Conservation (phyloP, 2,888 invertebrate genomes). For the Deilephila elpenor region DNA sequence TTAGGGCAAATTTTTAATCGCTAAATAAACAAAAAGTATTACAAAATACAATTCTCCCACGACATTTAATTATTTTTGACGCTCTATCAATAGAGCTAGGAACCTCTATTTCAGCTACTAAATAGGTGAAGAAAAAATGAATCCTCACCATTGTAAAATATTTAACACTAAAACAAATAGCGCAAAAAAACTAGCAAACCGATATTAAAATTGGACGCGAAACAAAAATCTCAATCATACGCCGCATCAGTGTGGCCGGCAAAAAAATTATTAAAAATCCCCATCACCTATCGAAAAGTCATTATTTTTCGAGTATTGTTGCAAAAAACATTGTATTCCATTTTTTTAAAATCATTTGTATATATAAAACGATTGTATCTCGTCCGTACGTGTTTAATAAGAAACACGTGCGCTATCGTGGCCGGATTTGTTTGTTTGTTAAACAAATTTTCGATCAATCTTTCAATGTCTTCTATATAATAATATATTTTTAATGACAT, state of each 20-base stretch:
- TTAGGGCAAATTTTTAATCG: too few species aligned
- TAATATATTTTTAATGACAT: too few species aligned
- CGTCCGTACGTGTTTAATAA: background rate
- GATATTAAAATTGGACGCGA: background rate
- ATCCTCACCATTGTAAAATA: conserved; percentile 1
- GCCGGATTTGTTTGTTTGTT: background rate
- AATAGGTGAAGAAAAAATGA: background rate
- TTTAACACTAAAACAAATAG: background rate
- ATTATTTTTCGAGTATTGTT: conserved; percentile 20
- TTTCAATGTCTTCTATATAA: background rate
- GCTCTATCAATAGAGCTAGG: too few species aligned
- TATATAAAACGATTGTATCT: background rate
- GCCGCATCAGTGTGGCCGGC: background rate
- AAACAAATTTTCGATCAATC: background rate
- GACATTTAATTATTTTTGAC: too few species aligned
- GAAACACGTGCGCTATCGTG: background rate
- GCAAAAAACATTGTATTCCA: conserved; percentile 6
- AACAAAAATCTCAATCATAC: conserved; percentile 14
- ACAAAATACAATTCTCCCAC: background rate
- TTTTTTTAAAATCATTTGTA: background rate
- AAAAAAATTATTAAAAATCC: conserved; percentile 21
- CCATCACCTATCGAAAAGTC: conserved; percentile 18
- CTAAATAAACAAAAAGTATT: too few species aligned
- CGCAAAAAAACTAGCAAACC: background rate
- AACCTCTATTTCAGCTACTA: too few species aligned